These are phyloP conservation scores for Meiosimyza platycephala DNA, from an alignment of 2,888 invertebrate genomes.

Conservation along the genomic window DNA sequence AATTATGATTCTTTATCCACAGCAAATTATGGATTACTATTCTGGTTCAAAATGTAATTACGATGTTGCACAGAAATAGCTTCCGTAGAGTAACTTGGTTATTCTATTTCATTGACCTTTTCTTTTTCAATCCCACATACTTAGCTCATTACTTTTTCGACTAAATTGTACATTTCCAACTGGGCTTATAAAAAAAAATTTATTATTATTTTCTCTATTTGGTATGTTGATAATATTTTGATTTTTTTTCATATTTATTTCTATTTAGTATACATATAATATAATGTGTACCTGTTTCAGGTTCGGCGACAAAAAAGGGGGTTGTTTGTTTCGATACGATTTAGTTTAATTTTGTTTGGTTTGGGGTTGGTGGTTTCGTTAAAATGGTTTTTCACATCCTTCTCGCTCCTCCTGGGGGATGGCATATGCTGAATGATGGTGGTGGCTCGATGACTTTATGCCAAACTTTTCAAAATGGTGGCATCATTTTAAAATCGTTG, in stretches of 20 bases:
- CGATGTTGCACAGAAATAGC: no score
- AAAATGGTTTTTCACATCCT: conserved; percentile 29
- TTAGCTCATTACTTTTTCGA: no score
- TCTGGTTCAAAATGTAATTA: no score
- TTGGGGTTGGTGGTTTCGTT: conserved; percentile 45
- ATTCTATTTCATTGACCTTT: no score
- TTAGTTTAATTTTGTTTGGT: conserved; percentile 27
- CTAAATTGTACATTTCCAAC: conserved; percentile 21
- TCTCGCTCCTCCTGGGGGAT: not conserved
- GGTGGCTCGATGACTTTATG: conserved; percentile 51
- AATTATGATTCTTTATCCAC: no score
- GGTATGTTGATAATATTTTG: not conserved
- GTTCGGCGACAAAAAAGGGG: conserved; percentile 35
- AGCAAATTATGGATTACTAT: no score
- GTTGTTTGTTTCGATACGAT: conserved; percentile 24
- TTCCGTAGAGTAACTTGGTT: no score
- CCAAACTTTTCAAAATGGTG: conserved; percentile 59
- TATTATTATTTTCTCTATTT: conserved; percentile 8
- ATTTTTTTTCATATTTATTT: conserved; percentile 29
- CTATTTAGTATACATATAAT: conserved; percentile 17
- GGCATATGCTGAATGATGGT: conserved; percentile 23
- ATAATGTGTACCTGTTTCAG: conserved; percentile 38
- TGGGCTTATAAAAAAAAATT: no score
- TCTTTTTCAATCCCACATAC: no score
- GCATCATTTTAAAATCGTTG: conserved; percentile 64